Evolutionary conservation across 2,797 vertebrate genomes (phyloP).

Genomic region (Sciurus carolinensis): DNA sequence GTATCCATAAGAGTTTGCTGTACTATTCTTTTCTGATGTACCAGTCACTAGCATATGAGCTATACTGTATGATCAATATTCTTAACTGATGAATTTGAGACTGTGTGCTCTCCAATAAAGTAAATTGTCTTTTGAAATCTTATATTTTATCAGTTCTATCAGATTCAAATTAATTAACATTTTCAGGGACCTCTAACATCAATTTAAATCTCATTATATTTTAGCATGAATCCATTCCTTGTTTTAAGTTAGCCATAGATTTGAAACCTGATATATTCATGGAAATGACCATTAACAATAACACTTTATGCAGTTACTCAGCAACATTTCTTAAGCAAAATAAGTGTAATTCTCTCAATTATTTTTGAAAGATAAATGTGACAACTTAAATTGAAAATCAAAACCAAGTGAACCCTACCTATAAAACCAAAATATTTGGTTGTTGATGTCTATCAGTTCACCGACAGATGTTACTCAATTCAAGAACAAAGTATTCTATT

Average conservation of each 20-base stretch:
- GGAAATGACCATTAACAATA: not conserved
- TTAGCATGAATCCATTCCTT: not conserved
- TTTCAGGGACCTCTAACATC: not conserved
- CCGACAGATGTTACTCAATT: conserved; percentile 72
- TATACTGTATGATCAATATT: not conserved
- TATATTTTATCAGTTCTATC: not conserved
- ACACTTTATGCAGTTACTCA: not conserved
- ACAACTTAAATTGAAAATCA: conserved; percentile 43
- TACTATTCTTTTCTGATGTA: not conserved
- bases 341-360: not conserved
- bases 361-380: not conserved
- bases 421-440: not conserved
- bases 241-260: not conserved
- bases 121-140: not conserved
- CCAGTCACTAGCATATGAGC: not conserved
- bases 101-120: not conserved
- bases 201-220: not conserved
- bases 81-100: not conserved
- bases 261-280: not conserved
- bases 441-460: conserved; percentile 64
- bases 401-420: not conserved
- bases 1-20: not conserved
- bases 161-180: not conserved
- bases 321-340: not conserved
- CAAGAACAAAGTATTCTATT: conserved; percentile 66